Percentiles rank a stretch among this genome's conserved stretches.
Conservation (phyloP, 2,113 vertebrate genomes). For the Callipepla californica region DNA sequence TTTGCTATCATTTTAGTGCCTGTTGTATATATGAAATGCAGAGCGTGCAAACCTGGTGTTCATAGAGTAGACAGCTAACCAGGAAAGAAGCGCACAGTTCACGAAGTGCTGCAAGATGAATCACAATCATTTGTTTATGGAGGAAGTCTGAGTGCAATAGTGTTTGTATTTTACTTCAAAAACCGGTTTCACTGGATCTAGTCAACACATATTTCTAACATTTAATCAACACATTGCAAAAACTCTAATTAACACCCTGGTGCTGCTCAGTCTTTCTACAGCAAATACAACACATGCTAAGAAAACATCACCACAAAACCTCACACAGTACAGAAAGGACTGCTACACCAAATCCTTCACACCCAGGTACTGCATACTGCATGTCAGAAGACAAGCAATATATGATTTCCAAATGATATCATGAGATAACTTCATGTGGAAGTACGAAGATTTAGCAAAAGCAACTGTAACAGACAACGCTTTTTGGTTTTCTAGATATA, state of each 20-base stretch:
- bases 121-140: slow-evolving; percentile 60
- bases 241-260: slow-evolving; percentile 62
- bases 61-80: neutral
- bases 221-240: slow-evolving; percentile 65
- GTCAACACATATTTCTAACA: slow-evolving; percentile 45
- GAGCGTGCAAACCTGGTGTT: neutral
- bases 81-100: neutral
- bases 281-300: neutral
- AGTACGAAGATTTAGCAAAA: neutral
- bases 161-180: slow-evolving; percentile 62
- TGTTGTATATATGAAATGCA: neutral
- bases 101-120: slow-evolving; percentile 45
- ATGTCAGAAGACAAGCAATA: neutral
- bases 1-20: neutral
- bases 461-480: neutral
- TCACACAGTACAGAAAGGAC: neutral
- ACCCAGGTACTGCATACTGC: neutral
- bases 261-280: slow-evolving; percentile 17
- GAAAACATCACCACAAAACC: slow-evolving; percentile 39
- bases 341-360: neutral
- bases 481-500: neutral
- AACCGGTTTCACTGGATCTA: slow-evolving; percentile 56
- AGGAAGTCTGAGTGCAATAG: slow-evolving; percentile 20
- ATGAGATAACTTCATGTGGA: neutral
- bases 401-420: neutral